Evolutionary conservation across 1,140 invertebrate species (phyloP).

Genomic region (Acromyrmex charruanus): DNA sequence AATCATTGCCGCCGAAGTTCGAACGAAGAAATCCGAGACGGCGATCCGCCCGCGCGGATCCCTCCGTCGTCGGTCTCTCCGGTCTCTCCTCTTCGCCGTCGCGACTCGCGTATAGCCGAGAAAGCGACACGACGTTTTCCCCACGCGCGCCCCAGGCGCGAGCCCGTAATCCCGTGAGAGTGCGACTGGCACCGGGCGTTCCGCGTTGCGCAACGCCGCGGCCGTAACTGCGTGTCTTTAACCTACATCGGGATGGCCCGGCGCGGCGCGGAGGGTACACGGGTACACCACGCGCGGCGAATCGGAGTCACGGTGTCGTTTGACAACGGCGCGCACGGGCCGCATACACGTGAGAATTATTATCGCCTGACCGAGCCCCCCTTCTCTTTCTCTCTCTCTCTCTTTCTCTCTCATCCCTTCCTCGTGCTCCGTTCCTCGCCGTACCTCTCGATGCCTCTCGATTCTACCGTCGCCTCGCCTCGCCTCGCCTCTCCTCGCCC

Average conservation of each 20-base stretch:
- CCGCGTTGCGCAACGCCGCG: constrained; percentile 66
- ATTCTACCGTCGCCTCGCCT: not conserved
- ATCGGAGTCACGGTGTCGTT: constrained; percentile 72
- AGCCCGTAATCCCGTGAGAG: constrained; percentile 3
- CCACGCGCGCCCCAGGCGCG: not conserved
- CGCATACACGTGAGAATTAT: constrained; percentile 74
- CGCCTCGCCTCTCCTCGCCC: not conserved
- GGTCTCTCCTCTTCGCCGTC: not conserved
- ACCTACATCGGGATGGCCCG: constrained; percentile 62
- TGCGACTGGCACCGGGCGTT: constrained; percentile 22
- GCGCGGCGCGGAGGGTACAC: too few relatives aligned
- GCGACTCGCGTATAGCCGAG: not conserved
- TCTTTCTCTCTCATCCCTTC: not conserved
- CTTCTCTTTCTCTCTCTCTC: not conserved
- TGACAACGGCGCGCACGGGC: constrained; percentile 62
- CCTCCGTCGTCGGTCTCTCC: not conserved
- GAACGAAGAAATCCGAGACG: constrained; percentile 7
- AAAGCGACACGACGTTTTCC: constrained; percentile 16
- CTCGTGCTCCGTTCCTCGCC: not conserved
- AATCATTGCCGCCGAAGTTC: not conserved
- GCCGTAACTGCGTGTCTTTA: constrained; percentile 72
- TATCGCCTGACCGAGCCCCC: constrained; percentile 70
- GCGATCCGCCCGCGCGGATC: not conserved
- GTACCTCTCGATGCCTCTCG: not conserved
- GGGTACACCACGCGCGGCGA: constrained; percentile 22